A percentile compares a stretch with the other conserved stretches of the same genome.
Evolutionary conservation across 1,140 invertebrate genomes (phyloP).

Genomic region (Ceratosolen fusciceps): DNA sequence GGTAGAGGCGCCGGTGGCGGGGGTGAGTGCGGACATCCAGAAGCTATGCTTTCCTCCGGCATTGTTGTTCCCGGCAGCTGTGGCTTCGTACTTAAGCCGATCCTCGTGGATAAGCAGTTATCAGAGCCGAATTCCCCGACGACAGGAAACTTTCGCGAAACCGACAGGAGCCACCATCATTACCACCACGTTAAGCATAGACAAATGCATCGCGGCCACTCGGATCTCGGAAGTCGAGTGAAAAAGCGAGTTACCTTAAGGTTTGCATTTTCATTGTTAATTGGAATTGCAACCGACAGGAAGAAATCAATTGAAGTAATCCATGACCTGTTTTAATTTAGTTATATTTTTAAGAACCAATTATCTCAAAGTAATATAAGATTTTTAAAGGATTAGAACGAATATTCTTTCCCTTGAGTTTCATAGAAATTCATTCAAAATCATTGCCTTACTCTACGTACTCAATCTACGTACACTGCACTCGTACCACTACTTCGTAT

Average conservation of each 20-base stretch:
- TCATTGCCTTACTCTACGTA: too few species aligned
- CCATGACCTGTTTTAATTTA: too few species aligned
- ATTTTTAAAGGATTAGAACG: too few species aligned
- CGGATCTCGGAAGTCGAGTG: constrained; percentile 85
- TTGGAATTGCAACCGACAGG: not conserved
- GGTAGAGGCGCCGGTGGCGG: constrained; percentile 47
- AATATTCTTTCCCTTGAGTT: too few species aligned
- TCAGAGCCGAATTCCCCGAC: constrained; percentile 85
- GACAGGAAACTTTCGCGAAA: constrained; percentile 69
- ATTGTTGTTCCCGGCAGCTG: constrained; percentile 48
- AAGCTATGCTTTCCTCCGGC: constrained; percentile 55
- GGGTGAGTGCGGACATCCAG: constrained; percentile 52
- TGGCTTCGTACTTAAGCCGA: constrained; percentile 72
- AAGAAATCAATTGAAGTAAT: too few species aligned
- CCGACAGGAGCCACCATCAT: constrained; percentile 53
- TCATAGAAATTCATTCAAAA: too few species aligned
- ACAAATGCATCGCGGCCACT: constrained; percentile 83
- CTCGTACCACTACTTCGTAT: too few species aligned
- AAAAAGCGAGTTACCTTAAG: constrained; percentile 88
- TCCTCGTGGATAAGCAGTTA: constrained; percentile 80
- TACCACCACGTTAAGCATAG: constrained; percentile 60
- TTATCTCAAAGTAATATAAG: too few species aligned
- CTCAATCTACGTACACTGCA: too few species aligned
- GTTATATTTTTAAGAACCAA: too few species aligned
- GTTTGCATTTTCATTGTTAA: constrained; percentile 62